Base-by-base conservation (phyloP, 2,797 vertebrate species). In the Betta splendens region DNA sequence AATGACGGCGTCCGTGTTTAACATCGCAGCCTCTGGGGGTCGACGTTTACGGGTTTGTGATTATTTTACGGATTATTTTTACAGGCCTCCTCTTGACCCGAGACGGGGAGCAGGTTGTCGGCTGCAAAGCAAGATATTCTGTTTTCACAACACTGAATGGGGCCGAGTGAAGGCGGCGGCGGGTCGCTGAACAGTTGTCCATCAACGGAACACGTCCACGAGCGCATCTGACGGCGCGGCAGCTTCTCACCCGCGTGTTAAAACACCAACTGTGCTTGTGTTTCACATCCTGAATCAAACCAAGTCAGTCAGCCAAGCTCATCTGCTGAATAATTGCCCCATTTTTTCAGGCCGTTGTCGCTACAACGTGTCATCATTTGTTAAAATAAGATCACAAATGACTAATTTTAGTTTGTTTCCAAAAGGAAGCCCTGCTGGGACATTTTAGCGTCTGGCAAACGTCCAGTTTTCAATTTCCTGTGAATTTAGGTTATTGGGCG, bases 1-100 rank as follows among this genome's bases (percentile, higher is more conserved):
- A 55, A 60, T 58, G 67, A 79, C 58, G 75, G 64, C 47, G 76
- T 83, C 83, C 72, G 59, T 75, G 78, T 81, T 77, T 74, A 72
- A 45, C 68, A 42, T 53, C 49, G 29, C 68, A 52, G 56, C 57
- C 66, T 64, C 49, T 51, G 26, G 46, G n/a, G 21, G 52, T 13
- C 46, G 47, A 62, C 63, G 55, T 52, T 29, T 23, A 35, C 52
- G 51, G 32, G 15, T 69, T 57, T 43, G 47, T 47, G 48, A 66
- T 77, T 47, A 74, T 68, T 74, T 68, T n/a, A n/a, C n/a, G n/a
- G n/a, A n/a, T n/a, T n/a, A n/a, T n/a, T n/a, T n/a, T n/a, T 22
- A 56, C 26, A 32, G 23, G 32, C 49, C 36, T 52, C 17, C 8
- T 38, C 13, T 21, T 36, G 49, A 62, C 47, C 45, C 31, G 5